Base-by-base conservation (phyloP, 2,888 invertebrate species). In the Pterobdella sp. region DNA sequence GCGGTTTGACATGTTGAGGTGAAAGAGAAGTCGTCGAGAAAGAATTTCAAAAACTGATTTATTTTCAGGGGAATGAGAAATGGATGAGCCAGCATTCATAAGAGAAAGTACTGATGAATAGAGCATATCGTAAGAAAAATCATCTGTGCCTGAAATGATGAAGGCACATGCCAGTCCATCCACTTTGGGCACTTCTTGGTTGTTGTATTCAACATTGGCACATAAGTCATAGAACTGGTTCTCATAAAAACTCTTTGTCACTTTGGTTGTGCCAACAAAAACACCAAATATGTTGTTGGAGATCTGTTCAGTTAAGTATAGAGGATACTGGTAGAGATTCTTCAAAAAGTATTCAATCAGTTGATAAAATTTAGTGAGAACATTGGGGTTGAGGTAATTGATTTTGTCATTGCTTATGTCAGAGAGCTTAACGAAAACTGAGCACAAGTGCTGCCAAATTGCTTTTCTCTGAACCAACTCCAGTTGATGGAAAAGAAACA, bases 401-500 rank as follows among this genome's bases (percentile, higher is more conserved):
- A 72, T 56, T 56, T n/a, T 69, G 69, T 52, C 52, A n/a, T 69
- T 29, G 49, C 26, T 69, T 10, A 31, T 32, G 7, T 69, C 49
- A 31, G 49, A 31, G 3, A 81, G 76, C 63, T 75, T 76, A 72
- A 80, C 77, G 74, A 84, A 79, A 74, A 80, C 79, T 78, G 81
- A 79, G 68, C 81, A 84, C 78, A 81, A 82, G 75, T 83, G 82
- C 10, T 95, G 87, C 52, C 96, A 86, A 0, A 96, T 91, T 1
- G 92, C 91, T 84, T 96, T 96, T 85, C 95, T 96, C 85, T 95
- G 94, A 92, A 94, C 94, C 76, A 96, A 86, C 79, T 93, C 94
- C 75, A 96, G 85, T 0, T 94, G 93, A 84, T 96, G 95, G 84
- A 96, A 96, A 18, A 96, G 86, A 83, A 95, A 95, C 10, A 96